Percentiles rank a stretch among this genome's conserved stretches.
These are phyloP conservation scores for Ochotona curzoniae DNA, from an alignment of 2,113 vertebrate species.

Conservation along the genomic window DNA sequence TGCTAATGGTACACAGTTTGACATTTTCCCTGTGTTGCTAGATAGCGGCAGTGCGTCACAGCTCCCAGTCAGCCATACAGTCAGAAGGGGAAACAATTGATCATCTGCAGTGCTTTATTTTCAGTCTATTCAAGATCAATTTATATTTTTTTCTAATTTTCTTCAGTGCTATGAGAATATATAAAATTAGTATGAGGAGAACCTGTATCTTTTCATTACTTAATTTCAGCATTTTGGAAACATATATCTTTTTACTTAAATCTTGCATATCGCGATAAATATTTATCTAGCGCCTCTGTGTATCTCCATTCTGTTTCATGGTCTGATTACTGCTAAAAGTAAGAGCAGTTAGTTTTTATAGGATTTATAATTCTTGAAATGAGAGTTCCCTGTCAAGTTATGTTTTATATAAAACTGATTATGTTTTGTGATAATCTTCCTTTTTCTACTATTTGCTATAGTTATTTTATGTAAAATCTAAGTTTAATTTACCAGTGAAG, in stretches of 20 bases:
- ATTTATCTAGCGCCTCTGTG: background rate
- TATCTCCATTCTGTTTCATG: constrained; percentile 4
- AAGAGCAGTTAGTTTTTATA: constrained; percentile 49
- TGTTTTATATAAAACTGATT: background rate
- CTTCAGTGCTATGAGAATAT: background rate
- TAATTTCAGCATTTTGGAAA: background rate
- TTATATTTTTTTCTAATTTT: constrained; percentile 39
- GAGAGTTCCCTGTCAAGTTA: constrained; percentile 1
- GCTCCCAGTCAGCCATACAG: background rate
- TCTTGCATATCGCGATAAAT: background rate
- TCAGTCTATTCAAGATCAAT: constrained; percentile 1
- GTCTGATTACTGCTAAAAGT: constrained; percentile 2
- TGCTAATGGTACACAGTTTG: no score
- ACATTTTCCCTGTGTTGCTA: background rate
- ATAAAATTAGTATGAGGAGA: constrained; percentile 18
- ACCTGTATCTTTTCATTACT: background rate
- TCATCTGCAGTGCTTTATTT: background rate
- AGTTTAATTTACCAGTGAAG: background rate
- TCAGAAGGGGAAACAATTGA: background rate
- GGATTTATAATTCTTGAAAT: constrained; percentile 42
- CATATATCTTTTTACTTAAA: background rate
- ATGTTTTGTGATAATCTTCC: constrained; percentile 21
- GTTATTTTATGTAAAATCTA: constrained; percentile 41
- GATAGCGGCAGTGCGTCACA: background rate
- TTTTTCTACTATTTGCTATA: background rate